These are phyloP conservation scores for Rhingia campestris DNA, from an alignment of 2,888 invertebrate species.

Conservation along the genomic window DNA sequence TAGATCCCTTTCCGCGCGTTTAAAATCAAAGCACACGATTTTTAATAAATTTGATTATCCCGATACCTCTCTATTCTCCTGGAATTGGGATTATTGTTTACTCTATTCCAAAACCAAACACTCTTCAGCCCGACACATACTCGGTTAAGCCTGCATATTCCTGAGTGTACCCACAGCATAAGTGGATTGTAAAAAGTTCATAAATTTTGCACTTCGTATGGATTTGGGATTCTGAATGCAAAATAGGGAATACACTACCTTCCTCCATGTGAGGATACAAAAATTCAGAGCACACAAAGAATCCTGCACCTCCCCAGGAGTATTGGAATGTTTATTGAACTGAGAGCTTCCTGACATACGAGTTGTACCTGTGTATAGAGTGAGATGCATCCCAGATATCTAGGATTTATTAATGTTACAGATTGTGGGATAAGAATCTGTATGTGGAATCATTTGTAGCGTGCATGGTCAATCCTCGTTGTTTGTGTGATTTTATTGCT, in stretches of 20 bases:
- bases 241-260: not conserved
- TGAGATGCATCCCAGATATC: conserved; percentile 6
- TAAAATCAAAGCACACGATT: no score
- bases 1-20: no score
- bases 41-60: no score
- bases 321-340: conserved; percentile 28
- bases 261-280: no score
- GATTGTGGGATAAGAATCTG: conserved; percentile 23
- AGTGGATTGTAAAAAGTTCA: not conserved
- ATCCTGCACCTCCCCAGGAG: not conserved
- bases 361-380: not conserved
- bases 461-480: conserved; percentile 38
- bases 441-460: conserved; percentile 31
- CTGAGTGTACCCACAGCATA: not conserved
- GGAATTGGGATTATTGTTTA: no score
- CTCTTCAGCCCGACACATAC: no score
- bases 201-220: not conserved
- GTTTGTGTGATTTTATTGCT: conserved; percentile 13
- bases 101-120: no score
- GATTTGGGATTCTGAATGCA: not conserved
- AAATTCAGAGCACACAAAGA: not conserved
- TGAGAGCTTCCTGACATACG: not conserved
- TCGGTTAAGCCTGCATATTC: not conserved
- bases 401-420: conserved; percentile 50
- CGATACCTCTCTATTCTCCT: no score